phyloP scores from a whole-genome alignment of 2,888 invertebrate genomes.

The Leucoptera coffeella region DNA sequence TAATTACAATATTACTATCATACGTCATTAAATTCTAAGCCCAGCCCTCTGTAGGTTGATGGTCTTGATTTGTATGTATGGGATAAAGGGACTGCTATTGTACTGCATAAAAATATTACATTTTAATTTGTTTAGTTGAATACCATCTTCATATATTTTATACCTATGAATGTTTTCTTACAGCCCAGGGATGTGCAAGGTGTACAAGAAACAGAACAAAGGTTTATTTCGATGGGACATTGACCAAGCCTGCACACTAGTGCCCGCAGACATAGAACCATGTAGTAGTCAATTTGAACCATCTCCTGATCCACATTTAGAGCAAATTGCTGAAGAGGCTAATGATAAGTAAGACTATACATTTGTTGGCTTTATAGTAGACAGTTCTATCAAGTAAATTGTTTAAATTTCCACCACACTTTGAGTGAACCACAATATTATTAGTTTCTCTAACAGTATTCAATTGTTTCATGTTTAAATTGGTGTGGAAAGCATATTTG shows the following conservation, averaged over 20 bases:
- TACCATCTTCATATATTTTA: background rate
- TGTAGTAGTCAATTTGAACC: conserved; percentile 58
- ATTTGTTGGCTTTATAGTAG: too few species aligned
- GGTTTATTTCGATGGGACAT: conserved; percentile 58
- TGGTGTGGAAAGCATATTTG: too few species aligned
- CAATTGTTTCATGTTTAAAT: too few species aligned
- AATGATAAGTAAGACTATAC: conserved; percentile 44
- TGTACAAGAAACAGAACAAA: conserved; percentile 30
- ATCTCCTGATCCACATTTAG: conserved; percentile 56
- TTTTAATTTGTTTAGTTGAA: conserved; percentile 3
- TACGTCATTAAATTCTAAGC: conserved; percentile 7
- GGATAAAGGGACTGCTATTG: too few species aligned
- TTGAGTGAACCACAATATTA: too few species aligned
- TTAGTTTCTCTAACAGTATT: too few species aligned
- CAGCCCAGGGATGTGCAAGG: conserved; percentile 49
- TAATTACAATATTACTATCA: conserved; percentile 1
- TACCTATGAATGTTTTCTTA: too few species aligned
- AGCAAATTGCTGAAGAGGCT: conserved; percentile 60
- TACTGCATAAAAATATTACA: too few species aligned
- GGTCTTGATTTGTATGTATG: too few species aligned
- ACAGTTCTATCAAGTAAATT: too few species aligned
- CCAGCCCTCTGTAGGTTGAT: too few species aligned
- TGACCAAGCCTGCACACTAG: conserved; percentile 61
- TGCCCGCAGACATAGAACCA: conserved; percentile 63
- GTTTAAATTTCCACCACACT: too few species aligned